Conservation (phyloP, 2,113 vertebrate genomes). For the Thunnus maccoyii region DNA sequence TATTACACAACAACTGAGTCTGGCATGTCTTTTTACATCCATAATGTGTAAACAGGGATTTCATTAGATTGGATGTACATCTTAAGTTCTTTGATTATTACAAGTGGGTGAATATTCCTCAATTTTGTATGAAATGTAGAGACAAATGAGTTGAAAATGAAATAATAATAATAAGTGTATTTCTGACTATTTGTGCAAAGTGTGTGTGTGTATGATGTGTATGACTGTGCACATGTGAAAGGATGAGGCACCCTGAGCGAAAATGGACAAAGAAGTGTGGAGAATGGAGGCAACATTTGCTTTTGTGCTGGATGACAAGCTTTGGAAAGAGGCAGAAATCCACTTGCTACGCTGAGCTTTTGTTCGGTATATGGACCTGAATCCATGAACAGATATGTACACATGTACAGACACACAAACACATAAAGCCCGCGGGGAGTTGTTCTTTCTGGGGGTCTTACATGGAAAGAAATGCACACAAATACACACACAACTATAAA, state of each 20-base stretch:
- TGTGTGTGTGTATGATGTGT: not conserved
- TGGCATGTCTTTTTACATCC: not conserved
- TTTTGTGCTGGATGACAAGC: slow-evolving; percentile 52
- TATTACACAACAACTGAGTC: not conserved
- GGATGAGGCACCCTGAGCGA: not conserved
- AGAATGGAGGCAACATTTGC: slow-evolving; percentile 45
- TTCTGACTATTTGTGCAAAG: not conserved
- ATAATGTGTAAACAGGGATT: not conserved
- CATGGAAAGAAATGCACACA: slow-evolving; percentile 8
- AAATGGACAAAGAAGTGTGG: slow-evolving; percentile 39
- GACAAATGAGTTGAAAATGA: not conserved
- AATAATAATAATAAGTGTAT: too few relatives aligned
- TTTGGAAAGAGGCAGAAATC: slow-evolving; percentile 36
- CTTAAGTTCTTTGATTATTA: too few relatives aligned
- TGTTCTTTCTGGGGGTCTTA: not conserved
- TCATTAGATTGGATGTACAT: too few relatives aligned
- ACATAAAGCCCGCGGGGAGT: not conserved
- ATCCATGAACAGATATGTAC: slow-evolving; percentile 30
- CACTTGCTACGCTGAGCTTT: slow-evolving; percentile 40
- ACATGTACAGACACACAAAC: slow-evolving; percentile 20
- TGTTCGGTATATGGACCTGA: slow-evolving; percentile 33
- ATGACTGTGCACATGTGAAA: not conserved
- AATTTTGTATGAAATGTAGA: not conserved
- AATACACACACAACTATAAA: slow-evolving; percentile 14
- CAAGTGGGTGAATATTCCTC: not conserved